Conservation (phyloP, 2,113 vertebrate genomes). For the Lepus timidus region DNA sequence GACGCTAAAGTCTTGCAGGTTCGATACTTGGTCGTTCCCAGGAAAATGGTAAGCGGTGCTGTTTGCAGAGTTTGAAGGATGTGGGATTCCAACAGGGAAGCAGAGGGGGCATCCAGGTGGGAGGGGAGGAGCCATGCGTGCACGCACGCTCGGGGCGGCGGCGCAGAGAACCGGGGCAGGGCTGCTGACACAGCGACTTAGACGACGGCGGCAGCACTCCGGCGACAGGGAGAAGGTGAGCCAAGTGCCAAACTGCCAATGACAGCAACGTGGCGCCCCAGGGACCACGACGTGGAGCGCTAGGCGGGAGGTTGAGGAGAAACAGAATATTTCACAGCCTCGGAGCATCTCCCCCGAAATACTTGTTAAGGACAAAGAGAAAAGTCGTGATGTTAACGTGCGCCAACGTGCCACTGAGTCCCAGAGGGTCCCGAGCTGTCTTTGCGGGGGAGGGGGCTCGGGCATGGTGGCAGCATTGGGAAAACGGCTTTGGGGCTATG, state of each 20-base stretch:
- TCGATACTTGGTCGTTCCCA: neutral
- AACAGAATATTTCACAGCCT: neutral
- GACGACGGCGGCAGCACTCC: too few species aligned
- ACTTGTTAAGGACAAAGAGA: neutral
- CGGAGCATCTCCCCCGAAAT: neutral
- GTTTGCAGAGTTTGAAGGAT: neutral
- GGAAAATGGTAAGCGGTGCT: neutral
- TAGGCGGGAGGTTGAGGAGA: neutral
- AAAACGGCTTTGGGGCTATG: neutral
- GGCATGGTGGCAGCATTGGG: neutral
- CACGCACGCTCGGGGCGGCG: too few species aligned
- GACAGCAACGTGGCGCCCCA: neutral
- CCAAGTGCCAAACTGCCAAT: neutral
- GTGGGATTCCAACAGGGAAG: neutral
- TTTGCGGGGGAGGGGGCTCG: neutral
- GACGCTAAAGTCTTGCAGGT: neutral
- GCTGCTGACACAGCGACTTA: neutral
- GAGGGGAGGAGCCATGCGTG: too few species aligned
- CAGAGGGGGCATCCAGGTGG: too few species aligned
- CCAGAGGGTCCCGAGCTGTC: neutral
- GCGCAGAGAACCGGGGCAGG: neutral
- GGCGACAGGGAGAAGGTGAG: neutral
- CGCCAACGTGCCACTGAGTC: neutral
- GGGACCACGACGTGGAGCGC: neutral
- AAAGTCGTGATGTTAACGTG: neutral